Base-by-base conservation (phyloP, 2,113 vertebrate genomes). In the Pterocles orientalis region DNA sequence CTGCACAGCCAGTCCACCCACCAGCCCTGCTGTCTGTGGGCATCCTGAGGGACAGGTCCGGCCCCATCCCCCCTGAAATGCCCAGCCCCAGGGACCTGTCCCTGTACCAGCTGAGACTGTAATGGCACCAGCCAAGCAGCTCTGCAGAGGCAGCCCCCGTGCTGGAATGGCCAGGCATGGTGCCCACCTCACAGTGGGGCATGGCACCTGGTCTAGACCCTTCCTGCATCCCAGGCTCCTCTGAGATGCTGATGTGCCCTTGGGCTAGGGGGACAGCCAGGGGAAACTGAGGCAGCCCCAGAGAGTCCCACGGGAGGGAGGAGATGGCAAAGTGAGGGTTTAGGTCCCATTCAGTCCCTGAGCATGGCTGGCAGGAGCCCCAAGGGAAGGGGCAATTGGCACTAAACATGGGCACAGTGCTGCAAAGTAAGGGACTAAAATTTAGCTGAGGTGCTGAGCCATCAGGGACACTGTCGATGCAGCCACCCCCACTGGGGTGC, bases 391-490 rank as follows among this genome's bases (percentile, higher is more conserved):
- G 57, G 83, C 56, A 62, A 61, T 10, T 79, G 39, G 60, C 80
- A 64, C 60, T 64, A 64, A 82, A 65, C 34, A 34, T 25, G 26
- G 56, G 36, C 80, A 77, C 0, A 0, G 31, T 0, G 1, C 68
- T 78, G 51, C 71, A 43, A 81, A 77, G 43, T 33, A 41, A 47
- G 39, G 11, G 48, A 62, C 77, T 94, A 94, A 96, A 97, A 84
- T 91, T 89, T 92, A 91, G 57, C 61, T 24, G 80, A 84, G 81
- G 69, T 75, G 56, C 83, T 62, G 26, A 89, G 48, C 34, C 66
- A 72, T 57, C 51, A 26, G 65, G 13, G 62, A 61, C 65, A 15
- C 20, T 19, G 68, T 48, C 81, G 75, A 71, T 3, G 1, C 33
- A 47, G 65, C 81, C 61, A 4, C 45, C 48, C 65, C 73, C 53